Base-by-base conservation (phyloP, 2,113 vertebrate genomes). In the Hyla sarda region DNA sequence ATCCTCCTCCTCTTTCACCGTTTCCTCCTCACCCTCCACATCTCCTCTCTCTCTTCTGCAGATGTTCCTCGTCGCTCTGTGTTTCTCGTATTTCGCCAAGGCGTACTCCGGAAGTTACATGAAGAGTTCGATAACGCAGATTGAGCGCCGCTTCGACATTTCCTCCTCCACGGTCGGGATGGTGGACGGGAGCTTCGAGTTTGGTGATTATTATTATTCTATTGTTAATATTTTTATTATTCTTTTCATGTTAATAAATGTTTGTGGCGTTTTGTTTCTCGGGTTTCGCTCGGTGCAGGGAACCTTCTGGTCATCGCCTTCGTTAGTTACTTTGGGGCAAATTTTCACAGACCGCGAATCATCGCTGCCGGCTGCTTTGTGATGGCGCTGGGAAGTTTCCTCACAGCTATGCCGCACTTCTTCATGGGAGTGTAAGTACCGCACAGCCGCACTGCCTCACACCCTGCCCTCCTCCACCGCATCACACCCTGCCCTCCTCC, bases 301-400 rank as follows among this genome's bases (percentile, higher is more conserved):
- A 99, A 99, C 89, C 90, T 99, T 90, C 30, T 98, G 84, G 91
- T 98, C 87, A 92, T 99, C 8, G 94, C 95, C 0, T 92, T 96
- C 84, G 97, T 99, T 52, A 99, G 98, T 91, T 95, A 99, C 89
- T 99, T 97, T 89, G 97, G 98, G 82, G 96, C 97, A 74, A 96
- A 94, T 88, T 88, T 98, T 69, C 96, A 99, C 9, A 93, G 98
- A 17, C 98, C 98, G 0, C 95, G 89, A 82, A 78, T 98, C 30
- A 98, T 99, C 16, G 97, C 93, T 3, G 86, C 77, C 9, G 98
- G 98, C 1, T 96, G 93, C 74, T 82, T 95, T 0, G 41, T 95
- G 7, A 98, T 98, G 97, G 92, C 96, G 4, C 7, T 92, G 14
- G 97, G 97, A n/a, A 90, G 95, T 21, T 87, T 96, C 84, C 86